Evolutionary conservation across 2,797 vertebrate species (phyloP).

Genomic region (Cyclura pinguis): DNA sequence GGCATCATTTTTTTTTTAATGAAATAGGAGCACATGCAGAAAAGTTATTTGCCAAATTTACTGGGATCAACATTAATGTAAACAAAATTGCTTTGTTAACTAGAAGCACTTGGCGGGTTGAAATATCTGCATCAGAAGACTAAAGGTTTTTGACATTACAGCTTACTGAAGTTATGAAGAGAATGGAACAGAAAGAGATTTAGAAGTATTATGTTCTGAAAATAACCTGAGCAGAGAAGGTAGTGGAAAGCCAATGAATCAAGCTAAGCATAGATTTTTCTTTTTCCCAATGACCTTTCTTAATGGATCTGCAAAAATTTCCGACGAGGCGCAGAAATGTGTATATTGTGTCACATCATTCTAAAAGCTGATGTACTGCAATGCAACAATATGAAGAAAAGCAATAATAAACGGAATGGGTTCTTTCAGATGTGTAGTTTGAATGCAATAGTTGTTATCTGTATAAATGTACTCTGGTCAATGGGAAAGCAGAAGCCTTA

Average conservation of each 20-base stretch:
- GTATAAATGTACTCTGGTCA: slow-evolving; percentile 38
- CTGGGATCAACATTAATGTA: slow-evolving; percentile 14
- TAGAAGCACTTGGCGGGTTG: slow-evolving; percentile 34
- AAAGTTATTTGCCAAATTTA: slow-evolving; percentile 20
- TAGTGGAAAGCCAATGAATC: slow-evolving; percentile 58
- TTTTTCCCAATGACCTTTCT: slow-evolving; percentile 56
- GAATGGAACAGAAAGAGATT: slow-evolving; percentile 28
- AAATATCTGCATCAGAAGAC: slow-evolving; percentile 30
- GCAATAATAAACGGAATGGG: slow-evolving; percentile 27
- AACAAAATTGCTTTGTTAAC: slow-evolving; percentile 45
- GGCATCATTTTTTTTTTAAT: not conserved
- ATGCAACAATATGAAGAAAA: slow-evolving; percentile 30
- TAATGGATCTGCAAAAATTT: slow-evolving; percentile 55
- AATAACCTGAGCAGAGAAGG: slow-evolving; percentile 44
- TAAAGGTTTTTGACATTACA: slow-evolving; percentile 34
- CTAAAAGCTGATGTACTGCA: slow-evolving; percentile 48
- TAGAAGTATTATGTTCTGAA: slow-evolving; percentile 49
- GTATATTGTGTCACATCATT: slow-evolving; percentile 38
- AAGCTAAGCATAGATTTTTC: slow-evolving; percentile 54
- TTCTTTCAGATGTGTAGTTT: slow-evolving; percentile 30
- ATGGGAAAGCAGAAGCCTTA: slow-evolving; percentile 31
- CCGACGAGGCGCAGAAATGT: slow-evolving; percentile 42
- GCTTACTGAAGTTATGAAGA: slow-evolving; percentile 19
- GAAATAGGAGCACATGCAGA: not conserved
- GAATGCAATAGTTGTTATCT: slow-evolving; percentile 24